A percentile compares a stretch with the other conserved stretches of the same genome.
phyloP scores from a whole-genome alignment of 2,888 invertebrate genomes.

The Allophyes oxyacanthae region DNA sequence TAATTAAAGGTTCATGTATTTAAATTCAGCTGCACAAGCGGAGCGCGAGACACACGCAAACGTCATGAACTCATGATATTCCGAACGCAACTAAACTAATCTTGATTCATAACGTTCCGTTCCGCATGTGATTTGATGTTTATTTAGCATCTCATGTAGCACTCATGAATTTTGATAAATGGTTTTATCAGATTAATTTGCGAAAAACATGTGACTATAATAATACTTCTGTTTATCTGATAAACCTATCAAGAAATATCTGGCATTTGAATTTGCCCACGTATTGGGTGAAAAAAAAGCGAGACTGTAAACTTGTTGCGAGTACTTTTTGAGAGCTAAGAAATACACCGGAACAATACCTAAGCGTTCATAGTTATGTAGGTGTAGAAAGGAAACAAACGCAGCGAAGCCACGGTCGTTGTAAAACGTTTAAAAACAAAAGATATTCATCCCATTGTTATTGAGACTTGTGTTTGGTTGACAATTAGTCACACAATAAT shows the following conservation, averaged over 20 bases:
- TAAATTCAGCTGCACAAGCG: constrained; percentile 23
- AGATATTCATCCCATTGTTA: constrained; percentile 64
- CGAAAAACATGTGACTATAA: constrained; percentile 56
- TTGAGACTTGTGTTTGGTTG: constrained; percentile 54
- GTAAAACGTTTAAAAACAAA: constrained; percentile 59
- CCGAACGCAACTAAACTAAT: constrained; percentile 71
- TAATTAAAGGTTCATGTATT: constrained; percentile 33
- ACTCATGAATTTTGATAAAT: constrained; percentile 52
- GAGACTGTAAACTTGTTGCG: not conserved
- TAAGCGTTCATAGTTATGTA: constrained; percentile 17
- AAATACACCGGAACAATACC: constrained; percentile 11
- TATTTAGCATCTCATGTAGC: constrained; percentile 48
- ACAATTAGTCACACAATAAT: constrained; percentile 57
- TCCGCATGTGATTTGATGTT: constrained; percentile 65
- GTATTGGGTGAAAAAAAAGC: not conserved
- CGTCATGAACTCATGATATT: constrained; percentile 53
- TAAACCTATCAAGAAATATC: constrained; percentile 33
- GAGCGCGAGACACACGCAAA: constrained; percentile 45
- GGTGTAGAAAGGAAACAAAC: constrained; percentile 47
- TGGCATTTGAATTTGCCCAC: constrained; percentile 21
- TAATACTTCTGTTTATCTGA: constrained; percentile 32
- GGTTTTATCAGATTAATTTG: constrained; percentile 59
- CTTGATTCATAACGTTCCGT: constrained; percentile 68
- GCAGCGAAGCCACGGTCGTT: constrained; percentile 31
- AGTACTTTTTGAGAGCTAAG: not conserved